phyloP scores from a whole-genome alignment of 2,888 invertebrate genomes.

The Salpingus planirostris region DNA sequence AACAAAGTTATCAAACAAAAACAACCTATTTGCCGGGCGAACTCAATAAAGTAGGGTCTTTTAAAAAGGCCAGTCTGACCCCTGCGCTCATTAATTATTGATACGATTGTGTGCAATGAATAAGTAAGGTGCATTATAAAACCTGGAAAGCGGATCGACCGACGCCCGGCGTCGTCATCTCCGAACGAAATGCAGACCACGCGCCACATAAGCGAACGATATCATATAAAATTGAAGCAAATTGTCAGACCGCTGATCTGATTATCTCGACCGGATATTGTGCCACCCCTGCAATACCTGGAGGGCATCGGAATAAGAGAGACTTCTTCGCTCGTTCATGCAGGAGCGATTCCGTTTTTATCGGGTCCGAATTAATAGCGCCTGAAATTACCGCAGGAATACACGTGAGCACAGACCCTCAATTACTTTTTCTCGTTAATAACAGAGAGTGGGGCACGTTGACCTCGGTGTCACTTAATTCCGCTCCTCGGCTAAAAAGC shows the following conservation, averaged over 20 bases:
- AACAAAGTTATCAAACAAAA: conserved; percentile 44
- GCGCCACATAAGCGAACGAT: conserved; percentile 31
- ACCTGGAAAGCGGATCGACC: conserved; percentile 28
- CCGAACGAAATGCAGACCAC: conserved; percentile 34
- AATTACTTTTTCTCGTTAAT: no score
- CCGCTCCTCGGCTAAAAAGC: no score
- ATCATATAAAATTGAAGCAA: conserved; percentile 41
- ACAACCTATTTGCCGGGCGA: conserved; percentile 41
- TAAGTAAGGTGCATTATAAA: conserved; percentile 43
- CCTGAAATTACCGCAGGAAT: no score
- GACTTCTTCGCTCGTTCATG: no score
- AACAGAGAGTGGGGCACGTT: no score
- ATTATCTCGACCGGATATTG: conserved; percentile 33
- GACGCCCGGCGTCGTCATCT: conserved; percentile 8
- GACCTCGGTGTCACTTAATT: no score
- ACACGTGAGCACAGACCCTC: no score
- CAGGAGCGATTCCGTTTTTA: no score
- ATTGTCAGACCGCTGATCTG: conserved; percentile 38
- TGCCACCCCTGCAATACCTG: conserved; percentile 21
- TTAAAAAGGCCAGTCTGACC: conserved; percentile 40
- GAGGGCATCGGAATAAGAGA: not conserved
- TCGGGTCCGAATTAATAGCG: conserved; percentile 2
- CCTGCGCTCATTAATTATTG: conserved; percentile 41
- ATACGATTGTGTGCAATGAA: conserved; percentile 44
- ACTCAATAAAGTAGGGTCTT: conserved; percentile 42